Conservation (phyloP, 2,888 invertebrate genomes). For the Drosophila quinaria region DNA sequence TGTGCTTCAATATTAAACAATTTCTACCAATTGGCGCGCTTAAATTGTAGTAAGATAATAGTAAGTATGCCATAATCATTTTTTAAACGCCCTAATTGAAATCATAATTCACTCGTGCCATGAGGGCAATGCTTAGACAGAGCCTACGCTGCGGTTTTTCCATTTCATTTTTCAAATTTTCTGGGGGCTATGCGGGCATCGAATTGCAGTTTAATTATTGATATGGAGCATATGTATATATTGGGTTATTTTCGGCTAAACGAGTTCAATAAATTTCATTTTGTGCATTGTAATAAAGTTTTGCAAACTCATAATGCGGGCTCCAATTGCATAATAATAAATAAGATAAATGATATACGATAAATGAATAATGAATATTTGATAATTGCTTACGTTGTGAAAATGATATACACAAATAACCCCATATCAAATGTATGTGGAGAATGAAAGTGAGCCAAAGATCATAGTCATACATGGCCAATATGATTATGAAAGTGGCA, state of each 20-base stretch:
- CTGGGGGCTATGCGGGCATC: constrained; percentile 53
- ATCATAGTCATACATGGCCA: constrained; percentile 25
- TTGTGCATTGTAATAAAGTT: constrained; percentile 54
- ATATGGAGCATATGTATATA: constrained; percentile 28
- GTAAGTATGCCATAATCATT: constrained; percentile 77
- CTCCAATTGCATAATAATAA: constrained; percentile 53
- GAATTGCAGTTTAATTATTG: constrained; percentile 70
- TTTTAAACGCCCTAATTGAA: constrained; percentile 78
- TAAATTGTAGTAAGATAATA: constrained; percentile 71
- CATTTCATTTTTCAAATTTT: constrained; percentile 10
- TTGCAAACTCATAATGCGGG: constrained; percentile 67
- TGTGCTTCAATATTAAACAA: constrained; percentile 53
- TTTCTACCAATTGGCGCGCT: constrained; percentile 53
- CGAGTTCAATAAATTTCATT: constrained; percentile 32
- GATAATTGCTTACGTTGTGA: constrained; percentile 13
- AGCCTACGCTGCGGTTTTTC: constrained; percentile 4
- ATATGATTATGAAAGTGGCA: constrained; percentile 33
- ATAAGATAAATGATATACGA: constrained; percentile 32
- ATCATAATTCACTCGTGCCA: constrained; percentile 71
- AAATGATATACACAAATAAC: constrained; percentile 7
- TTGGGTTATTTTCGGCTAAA: constrained; percentile 17
- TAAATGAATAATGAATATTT: constrained; percentile 45
- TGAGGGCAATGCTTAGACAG: constrained; percentile 40
- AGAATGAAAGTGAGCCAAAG: constrained; percentile 63
- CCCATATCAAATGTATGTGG: constrained; percentile 43